Evolutionary conservation across 2,113 vertebrate species (phyloP).

Genomic region (Picathartes gymnocephalus): DNA sequence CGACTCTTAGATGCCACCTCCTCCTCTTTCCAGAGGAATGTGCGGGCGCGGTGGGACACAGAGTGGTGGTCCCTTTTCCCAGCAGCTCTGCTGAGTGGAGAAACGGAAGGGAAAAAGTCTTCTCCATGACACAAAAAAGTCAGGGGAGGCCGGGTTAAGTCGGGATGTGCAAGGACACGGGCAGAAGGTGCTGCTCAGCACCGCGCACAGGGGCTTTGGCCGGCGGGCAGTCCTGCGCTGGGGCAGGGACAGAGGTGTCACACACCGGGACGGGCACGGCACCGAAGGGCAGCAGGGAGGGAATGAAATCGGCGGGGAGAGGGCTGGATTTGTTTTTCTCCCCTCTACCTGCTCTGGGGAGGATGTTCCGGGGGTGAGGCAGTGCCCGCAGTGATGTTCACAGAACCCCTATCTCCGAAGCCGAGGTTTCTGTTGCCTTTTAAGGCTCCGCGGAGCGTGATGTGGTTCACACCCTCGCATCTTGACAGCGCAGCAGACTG

Average conservation of each 20-base stretch:
- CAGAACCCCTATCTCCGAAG: fast-evolving
- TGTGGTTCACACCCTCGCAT: not conserved
- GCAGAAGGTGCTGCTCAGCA: not conserved
- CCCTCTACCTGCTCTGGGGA: not conserved
- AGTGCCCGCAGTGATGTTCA: not conserved
- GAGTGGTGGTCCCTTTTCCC: not conserved
- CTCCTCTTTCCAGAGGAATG: not conserved
- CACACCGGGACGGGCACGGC: fast-evolving
- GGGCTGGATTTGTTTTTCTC: not conserved
- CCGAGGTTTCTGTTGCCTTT: not conserved
- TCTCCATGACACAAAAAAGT: not conserved
- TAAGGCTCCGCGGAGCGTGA: not conserved
- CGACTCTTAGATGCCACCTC: not conserved
- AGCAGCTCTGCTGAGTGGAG: fast-evolving
- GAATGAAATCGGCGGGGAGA: not conserved
- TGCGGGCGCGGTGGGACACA: not conserved
- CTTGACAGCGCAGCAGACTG: not conserved
- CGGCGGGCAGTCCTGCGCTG: fast-evolving
- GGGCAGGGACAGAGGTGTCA: not conserved
- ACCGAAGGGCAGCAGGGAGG: not conserved
- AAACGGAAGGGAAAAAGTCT: fast-evolving
- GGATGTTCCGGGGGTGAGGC: not conserved
- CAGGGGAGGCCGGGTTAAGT: not conserved
- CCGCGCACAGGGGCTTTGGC: not conserved
- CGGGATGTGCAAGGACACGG: not conserved